Evolutionary conservation across 2,113 vertebrate species (phyloP).

Genomic region (Microtus richardsoni): DNA sequence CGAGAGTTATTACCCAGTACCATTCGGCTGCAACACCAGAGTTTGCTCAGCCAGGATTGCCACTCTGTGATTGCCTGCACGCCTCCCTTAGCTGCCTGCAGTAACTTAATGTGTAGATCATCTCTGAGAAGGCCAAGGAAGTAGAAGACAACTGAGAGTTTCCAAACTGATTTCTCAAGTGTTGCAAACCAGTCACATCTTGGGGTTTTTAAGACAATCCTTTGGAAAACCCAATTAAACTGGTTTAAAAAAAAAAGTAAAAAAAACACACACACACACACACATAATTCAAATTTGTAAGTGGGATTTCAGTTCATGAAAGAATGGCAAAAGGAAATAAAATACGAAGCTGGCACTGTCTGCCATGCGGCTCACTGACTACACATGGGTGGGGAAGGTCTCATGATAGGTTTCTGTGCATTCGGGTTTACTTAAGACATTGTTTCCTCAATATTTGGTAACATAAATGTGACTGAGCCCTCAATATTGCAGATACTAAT

Average conservation of each 20-base stretch:
- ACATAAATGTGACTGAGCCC: neutral
- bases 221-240: neutral
- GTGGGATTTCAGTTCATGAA: neutral
- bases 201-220: conserved; percentile 64
- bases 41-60: conserved; percentile 61
- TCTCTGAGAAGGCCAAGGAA: conserved; percentile 77
- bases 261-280: too few relatives aligned
- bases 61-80: conserved; percentile 3
- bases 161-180: conserved; percentile 76
- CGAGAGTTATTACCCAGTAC: conserved; percentile 33
- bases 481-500: neutral
- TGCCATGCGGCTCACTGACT: neutral
- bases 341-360: neutral
- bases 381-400: neutral
- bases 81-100: conserved; percentile 23
- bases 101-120: conserved; percentile 68
- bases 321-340: neutral
- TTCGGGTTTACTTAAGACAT: neutral
- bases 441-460: neutral
- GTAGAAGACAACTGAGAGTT: conserved; percentile 73
- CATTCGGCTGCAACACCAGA: conserved; percentile 21
- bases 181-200: conserved; percentile 78
- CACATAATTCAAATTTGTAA: neutral
- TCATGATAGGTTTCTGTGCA: neutral
- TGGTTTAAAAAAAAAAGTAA: neutral